Evolutionary conservation across 2,113 vertebrate genomes (phyloP), one percentile per base, ranked within the genome.

Genomic region (Ceyx margarethae): DNA sequence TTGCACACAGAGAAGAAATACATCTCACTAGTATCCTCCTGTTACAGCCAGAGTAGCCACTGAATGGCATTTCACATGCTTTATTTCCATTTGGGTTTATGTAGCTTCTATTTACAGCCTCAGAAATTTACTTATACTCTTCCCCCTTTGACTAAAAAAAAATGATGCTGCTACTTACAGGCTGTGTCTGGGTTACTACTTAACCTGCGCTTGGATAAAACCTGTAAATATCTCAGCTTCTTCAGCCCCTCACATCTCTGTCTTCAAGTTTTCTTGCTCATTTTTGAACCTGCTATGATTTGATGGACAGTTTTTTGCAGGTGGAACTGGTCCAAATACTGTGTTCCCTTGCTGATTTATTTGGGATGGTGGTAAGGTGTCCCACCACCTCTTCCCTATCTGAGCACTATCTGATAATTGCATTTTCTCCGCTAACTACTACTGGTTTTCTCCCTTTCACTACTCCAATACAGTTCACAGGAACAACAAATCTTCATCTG

Each of bases 41-140:
- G 62, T 46, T 54, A 37, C 42, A 81, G 77, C 54, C 80, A 54
- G 54, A 40, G 46, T 87, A 72, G 69, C n/a, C 58, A 64, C 54
- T 37, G 77, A 37, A 25, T 28, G 45, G 50, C 16, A 20, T 75
- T 61, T 65, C 78, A 62, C 28, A 13, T 25, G 28, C 48, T 35
- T 89, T 66, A 60, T 93, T 92, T 93, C 62, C 62, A 50, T 46
- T 76, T 84, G 51, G 43, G 75, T 81, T 91, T 83, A 74, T 65
- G 28, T 20, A 3, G 1, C 35, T 95, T 61, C 77, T 73, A 8
- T 54, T 79, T 42, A 57, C 42, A 89, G 42, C 33, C 54, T 79
- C 79, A 60, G 37, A 62, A 81, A 81, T 81, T 46, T 72, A 62
- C 33, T 91, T 75, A 7, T 4, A 23, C 42, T 65, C 15, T 62